phyloP scores from a whole-genome alignment of 2,888 invertebrate genomes.

The Palloptera scutellata region DNA sequence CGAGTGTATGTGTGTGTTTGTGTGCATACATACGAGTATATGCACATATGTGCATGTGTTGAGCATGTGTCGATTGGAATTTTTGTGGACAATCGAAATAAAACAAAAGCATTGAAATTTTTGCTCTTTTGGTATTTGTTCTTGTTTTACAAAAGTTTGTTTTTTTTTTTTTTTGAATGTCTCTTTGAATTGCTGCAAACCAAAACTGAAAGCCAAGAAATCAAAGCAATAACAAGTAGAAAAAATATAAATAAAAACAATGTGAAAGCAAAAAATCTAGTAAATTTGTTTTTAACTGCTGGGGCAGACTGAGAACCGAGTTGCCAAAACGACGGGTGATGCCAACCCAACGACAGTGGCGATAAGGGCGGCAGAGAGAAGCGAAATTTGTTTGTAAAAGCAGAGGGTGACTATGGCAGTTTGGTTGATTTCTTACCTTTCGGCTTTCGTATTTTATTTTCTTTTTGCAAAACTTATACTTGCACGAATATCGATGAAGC shows the following conservation, averaged over 20 bases:
- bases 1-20: neutral
- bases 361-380: neutral
- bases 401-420: no score
- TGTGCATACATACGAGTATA: neutral
- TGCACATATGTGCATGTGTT: neutral
- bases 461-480: neutral
- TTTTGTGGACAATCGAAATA: constrained; percentile 15
- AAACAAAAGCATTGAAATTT: constrained; percentile 11
- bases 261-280: neutral
- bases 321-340: neutral
- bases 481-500: neutral
- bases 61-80: constrained; percentile 9
- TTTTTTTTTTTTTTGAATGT: constrained; percentile 10
- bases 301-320: neutral
- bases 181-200: neutral
- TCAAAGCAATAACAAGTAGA: neutral
- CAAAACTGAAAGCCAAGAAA: neutral
- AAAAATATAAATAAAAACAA: neutral
- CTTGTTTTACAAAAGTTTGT: neutral
- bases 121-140: neutral
- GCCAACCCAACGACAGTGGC: neutral
- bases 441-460: neutral
- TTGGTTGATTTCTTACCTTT: constrained; percentile 20
- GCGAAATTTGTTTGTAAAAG: neutral
- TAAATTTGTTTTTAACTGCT: neutral